Percentiles rank a stretch among this genome's conserved stretches.
Conservation (phyloP, 2,888 invertebrate species). For the Odontocolon sp. region DNA sequence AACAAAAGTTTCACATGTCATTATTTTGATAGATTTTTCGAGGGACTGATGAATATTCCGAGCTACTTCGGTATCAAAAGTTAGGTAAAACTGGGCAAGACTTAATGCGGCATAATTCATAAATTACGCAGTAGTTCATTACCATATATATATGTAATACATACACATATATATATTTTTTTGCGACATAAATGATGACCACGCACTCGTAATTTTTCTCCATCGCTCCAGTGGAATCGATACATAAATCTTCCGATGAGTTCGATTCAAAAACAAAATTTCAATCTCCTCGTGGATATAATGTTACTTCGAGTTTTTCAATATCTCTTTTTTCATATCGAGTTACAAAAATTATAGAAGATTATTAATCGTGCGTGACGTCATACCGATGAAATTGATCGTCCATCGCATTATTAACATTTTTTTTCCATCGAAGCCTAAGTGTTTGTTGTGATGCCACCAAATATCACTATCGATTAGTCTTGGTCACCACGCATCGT, state of each 20-base stretch:
- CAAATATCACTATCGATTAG: slow-evolving; percentile 1
- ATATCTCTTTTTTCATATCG: slow-evolving; percentile 12
- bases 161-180: background rate
- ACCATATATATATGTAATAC: background rate
- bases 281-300: background rate
- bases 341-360: slow-evolving; percentile 39
- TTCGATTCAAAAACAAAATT: background rate
- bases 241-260: slow-evolving; percentile 15
- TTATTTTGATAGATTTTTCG: too few relatives aligned
- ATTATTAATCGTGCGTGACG: background rate
- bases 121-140: background rate
- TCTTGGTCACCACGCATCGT: slow-evolving; percentile 1
- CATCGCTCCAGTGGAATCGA: slow-evolving; percentile 12
- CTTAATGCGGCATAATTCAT: too few relatives aligned
- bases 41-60: too few relatives aligned
- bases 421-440: background rate
- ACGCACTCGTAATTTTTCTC: background rate
- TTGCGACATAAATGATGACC: background rate
- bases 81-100: too few relatives aligned
- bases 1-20: too few relatives aligned
- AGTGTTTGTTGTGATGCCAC: background rate
- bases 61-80: too few relatives aligned
- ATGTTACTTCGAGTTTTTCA: background rate
- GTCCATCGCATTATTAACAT: slow-evolving; percentile 19
- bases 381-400: slow-evolving; percentile 9